phyloP scores from a whole-genome alignment of 2,797 vertebrate genomes.

The Gallinago stenura region DNA sequence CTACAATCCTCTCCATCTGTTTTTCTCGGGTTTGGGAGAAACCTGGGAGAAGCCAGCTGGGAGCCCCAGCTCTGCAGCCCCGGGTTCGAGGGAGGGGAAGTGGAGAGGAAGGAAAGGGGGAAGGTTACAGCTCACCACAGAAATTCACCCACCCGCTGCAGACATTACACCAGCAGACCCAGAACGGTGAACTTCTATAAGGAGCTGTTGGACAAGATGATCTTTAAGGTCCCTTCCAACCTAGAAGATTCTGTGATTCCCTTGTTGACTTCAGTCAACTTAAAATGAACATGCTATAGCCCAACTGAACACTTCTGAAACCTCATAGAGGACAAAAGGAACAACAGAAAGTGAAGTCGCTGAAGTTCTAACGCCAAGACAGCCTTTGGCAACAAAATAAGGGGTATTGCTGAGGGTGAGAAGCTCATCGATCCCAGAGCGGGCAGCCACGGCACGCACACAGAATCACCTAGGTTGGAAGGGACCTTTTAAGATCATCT shows the following conservation, averaged over 20 bases:
- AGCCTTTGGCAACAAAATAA: background rate
- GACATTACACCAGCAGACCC: background rate
- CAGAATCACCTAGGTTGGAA: too few species aligned
- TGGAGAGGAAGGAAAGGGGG: background rate
- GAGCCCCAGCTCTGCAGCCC: background rate
- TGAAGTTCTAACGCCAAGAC: background rate
- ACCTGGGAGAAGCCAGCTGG: background rate
- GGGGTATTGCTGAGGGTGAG: background rate
- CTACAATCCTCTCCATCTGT: fast-evolving
- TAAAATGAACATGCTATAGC: background rate
- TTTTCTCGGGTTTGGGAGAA: background rate
- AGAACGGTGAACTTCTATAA: background rate
- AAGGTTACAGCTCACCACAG: background rate
- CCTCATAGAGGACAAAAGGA: background rate
- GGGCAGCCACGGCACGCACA: background rate
- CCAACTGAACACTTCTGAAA: background rate
- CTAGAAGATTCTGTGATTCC: too few species aligned
- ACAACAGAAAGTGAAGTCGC: background rate
- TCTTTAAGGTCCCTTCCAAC: too few species aligned
- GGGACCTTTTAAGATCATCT: too few species aligned
- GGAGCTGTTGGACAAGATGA: too few species aligned
- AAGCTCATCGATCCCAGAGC: fast-evolving
- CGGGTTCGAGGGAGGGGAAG: background rate
- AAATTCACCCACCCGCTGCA: background rate
- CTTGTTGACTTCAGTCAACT: background rate